Base-by-base conservation (phyloP, 1,140 invertebrate genomes). In the Diabrotica undecimpunctata region DNA sequence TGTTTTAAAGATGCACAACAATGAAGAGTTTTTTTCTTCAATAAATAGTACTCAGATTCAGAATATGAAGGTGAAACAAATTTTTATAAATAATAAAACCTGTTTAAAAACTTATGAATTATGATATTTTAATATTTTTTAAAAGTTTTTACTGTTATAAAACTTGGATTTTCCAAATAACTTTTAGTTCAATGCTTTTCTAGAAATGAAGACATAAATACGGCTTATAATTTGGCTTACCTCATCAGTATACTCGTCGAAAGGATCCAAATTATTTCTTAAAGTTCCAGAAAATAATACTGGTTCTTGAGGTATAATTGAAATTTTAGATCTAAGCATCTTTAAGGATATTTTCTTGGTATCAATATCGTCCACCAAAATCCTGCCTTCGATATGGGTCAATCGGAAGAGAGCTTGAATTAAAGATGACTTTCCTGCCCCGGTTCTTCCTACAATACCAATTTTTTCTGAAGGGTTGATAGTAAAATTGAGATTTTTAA, bases 241-340 rank as follows among this genome's bases (percentile, higher is more conserved):
- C 73, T 92, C 71, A 78, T 85, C 81, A 71, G 95, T 78, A 71
- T 88, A 88, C 11, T 81, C 75, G 66, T 88, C 82, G 72, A 94
- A 95, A 4, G 25, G 25, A 25, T 25, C 25, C 4, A 25, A 25
- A 4, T 25, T 25, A 4, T 25, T 25, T 25, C 25, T 25, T 25
- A 25, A 25, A 25, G 25, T 25, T 25, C 25, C 25, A 25, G 25
- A 25, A 25, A 25, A 95, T 0, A 95, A 79, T 0, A 94, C 86
- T 0, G 91, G 91, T 65, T 87, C 89, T 79, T 95, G 92, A 7
- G 93, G 93, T 68, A 94, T 92, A 37, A 93, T 91, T 0, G 89
- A 88, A 9, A 95, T 86, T 62, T 84, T 84, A 0, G 83, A 82
- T 55, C 93, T 80, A 0, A 95, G 78, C n/a, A 88, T 83, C 56